phyloP scores from a whole-genome alignment of 92 coral and sea anemone genomes.

The Bergia puertoricense region DNA sequence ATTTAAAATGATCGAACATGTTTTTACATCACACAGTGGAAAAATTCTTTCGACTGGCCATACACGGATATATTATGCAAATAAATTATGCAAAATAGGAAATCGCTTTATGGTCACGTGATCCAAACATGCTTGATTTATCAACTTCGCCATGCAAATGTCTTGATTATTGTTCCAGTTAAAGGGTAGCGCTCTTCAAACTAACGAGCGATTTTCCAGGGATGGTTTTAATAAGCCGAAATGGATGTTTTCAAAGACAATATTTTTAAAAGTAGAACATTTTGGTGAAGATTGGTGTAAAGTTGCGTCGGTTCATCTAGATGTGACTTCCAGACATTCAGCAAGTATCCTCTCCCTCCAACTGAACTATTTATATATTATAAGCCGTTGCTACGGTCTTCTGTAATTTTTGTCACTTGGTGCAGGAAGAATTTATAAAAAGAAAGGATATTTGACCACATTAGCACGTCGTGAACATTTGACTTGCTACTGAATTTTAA shows the following conservation, averaged over 20 bases:
- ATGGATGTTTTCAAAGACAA: background rate
- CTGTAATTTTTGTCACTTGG: slow-evolving; percentile 63
- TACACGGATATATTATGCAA: too few species aligned
- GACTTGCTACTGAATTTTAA: slow-evolving; percentile 58
- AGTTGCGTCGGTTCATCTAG: background rate
- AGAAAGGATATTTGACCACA: slow-evolving; percentile 73
- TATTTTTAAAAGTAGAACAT: background rate
- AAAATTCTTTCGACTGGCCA: too few species aligned
- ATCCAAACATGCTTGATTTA: background rate
- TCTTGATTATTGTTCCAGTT: slow-evolving; percentile 4
- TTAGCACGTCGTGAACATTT: slow-evolving; percentile 62
- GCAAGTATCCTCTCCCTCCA: background rate
- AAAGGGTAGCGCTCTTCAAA: slow-evolving; percentile 8
- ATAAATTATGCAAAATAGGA: background rate
- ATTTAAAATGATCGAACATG: too few species aligned
- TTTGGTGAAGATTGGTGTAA: slow-evolving; percentile 3
- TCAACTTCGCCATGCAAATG: slow-evolving; percentile 18
- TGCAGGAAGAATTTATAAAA: slow-evolving; percentile 74
- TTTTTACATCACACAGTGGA: too few species aligned
- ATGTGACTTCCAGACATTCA: background rate
- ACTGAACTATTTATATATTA: slow-evolving; percentile 6
- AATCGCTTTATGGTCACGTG: background rate
- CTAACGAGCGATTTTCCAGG: background rate
- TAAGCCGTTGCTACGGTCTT: slow-evolving; percentile 82
- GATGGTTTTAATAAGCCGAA: slow-evolving; percentile 4